A percentile compares a stretch with the other conserved stretches of the same genome.
These are phyloP conservation scores for Tortrix viridana DNA, from an alignment of 2,888 invertebrate genomes.

Conservation along the genomic window DNA sequence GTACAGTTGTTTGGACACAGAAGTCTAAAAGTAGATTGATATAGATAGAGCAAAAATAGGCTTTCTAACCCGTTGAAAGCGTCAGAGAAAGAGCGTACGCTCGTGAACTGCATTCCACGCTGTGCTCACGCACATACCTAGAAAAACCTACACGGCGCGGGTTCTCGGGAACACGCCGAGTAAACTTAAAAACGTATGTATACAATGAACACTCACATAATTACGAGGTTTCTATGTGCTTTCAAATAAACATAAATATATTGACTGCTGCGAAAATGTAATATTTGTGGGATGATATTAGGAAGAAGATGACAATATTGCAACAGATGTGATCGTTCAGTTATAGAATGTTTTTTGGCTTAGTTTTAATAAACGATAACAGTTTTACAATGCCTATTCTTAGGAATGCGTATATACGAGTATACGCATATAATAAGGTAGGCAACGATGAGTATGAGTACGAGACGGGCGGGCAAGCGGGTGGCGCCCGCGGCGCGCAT, in stretches of 20 bases:
- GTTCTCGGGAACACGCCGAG: slow-evolving; percentile 63
- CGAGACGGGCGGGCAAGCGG: slow-evolving; percentile 22
- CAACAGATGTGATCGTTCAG: no score
- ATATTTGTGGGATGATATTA: no score
- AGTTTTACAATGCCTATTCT: no score
- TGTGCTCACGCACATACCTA: slow-evolving; percentile 63
- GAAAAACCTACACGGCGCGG: slow-evolving; percentile 62
- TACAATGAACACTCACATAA: slow-evolving; percentile 55
- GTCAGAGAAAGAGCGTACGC: slow-evolving; percentile 48
- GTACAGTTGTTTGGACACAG: no score
- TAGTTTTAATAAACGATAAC: no score
- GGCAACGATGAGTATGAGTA: slow-evolving; percentile 6
- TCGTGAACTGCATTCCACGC: slow-evolving; percentile 59
- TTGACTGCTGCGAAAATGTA: slow-evolving; percentile 31
- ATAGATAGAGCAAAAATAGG: slow-evolving; percentile 14
- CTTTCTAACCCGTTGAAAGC: slow-evolving; percentile 45
- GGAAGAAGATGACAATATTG: no score
- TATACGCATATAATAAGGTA: slow-evolving; percentile 14
- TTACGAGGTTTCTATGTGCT: slow-evolving; percentile 44
- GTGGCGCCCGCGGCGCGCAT: slow-evolving; percentile 57
- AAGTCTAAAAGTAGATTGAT: not conserved
- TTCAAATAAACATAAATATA: slow-evolving; percentile 41
- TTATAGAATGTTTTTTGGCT: no score
- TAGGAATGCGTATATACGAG: not conserved
- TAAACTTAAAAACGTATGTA: slow-evolving; percentile 57